Percentiles rank a stretch among this genome's conserved stretches.
phyloP scores from a whole-genome alignment of 2,888 invertebrate species.

The Camptogramma bilineatum region DNA sequence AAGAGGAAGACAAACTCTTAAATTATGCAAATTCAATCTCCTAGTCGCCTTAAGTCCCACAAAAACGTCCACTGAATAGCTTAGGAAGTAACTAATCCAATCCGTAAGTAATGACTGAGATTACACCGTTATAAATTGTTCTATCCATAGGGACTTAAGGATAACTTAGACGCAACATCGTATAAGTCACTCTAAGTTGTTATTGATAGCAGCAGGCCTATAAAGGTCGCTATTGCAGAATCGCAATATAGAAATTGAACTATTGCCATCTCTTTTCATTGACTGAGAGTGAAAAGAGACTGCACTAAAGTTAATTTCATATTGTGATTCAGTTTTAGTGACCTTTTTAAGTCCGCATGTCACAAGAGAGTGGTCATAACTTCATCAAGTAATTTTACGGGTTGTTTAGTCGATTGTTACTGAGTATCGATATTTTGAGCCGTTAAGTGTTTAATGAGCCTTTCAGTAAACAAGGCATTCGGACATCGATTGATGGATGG shows the following conservation, averaged over 20 bases:
- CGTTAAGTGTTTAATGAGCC: neutral
- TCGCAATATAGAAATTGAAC: too few species aligned
- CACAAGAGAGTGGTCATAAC: constrained; percentile 2
- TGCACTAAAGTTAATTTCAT: too few species aligned
- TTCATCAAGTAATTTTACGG: constrained; percentile 9
- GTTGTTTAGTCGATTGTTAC: constrained; percentile 3
- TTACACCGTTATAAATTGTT: constrained; percentile 11
- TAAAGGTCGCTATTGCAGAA: too few species aligned
- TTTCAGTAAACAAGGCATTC: constrained; percentile 6
- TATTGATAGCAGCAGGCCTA: too few species aligned
- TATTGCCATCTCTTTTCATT: too few species aligned
- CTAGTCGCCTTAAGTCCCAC: neutral
- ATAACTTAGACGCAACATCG: constrained; percentile 8
- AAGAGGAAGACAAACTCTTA: neutral
- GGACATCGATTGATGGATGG: neutral
- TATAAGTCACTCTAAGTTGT: neutral
- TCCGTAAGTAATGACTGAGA: constrained; percentile 12
- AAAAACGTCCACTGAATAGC: constrained; percentile 2
- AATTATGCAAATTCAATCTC: neutral
- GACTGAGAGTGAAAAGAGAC: too few species aligned
- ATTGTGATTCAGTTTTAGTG: too few species aligned
- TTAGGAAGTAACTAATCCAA: constrained; percentile 7
- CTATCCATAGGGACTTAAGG: constrained; percentile 3
- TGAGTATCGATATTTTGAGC: neutral
- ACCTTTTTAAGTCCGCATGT: neutral